These are phyloP conservation scores for Clarias macrocephalus DNA, from an alignment of 2,113 vertebrate species.

Conservation along the genomic window DNA sequence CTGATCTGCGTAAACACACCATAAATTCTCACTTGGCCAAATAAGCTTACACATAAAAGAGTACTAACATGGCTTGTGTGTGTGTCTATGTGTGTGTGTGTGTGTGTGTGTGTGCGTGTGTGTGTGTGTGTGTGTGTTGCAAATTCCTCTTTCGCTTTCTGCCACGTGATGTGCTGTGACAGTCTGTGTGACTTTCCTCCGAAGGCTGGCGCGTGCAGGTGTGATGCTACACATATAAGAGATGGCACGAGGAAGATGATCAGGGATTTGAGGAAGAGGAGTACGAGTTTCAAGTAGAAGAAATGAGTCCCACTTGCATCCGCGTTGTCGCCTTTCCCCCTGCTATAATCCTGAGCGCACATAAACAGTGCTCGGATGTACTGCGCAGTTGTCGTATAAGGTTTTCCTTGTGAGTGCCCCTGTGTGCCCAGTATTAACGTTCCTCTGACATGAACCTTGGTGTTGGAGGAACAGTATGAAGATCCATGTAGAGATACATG, in stretches of 20 bases:
- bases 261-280: background rate
- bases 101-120: background rate
- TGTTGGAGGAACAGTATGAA: constrained; percentile 41
- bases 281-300: background rate
- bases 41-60: background rate
- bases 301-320: background rate
- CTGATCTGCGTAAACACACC: background rate
- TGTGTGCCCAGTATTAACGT: constrained; percentile 35
- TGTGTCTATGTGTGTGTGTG: too few relatives aligned
- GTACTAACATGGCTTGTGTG: background rate
- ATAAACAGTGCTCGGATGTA: background rate
- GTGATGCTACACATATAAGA: constrained; percentile 18
- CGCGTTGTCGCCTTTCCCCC: background rate
- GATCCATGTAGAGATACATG: too few relatives aligned
- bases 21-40: background rate
- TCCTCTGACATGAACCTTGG: constrained; percentile 40
- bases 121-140: background rate
- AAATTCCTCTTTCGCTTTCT: background rate
- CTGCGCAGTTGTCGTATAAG: too few relatives aligned
- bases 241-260: background rate
- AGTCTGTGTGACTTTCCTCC: constrained; percentile 43
- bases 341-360: background rate
- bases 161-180: constrained; percentile 1
- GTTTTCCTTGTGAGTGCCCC: background rate
- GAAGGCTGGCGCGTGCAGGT: constrained; percentile 21